Evolutionary conservation across 2,888 invertebrate species (phyloP), one percentile per base, ranked within the genome.

Genomic region (Pherbina coryleti): DNA sequence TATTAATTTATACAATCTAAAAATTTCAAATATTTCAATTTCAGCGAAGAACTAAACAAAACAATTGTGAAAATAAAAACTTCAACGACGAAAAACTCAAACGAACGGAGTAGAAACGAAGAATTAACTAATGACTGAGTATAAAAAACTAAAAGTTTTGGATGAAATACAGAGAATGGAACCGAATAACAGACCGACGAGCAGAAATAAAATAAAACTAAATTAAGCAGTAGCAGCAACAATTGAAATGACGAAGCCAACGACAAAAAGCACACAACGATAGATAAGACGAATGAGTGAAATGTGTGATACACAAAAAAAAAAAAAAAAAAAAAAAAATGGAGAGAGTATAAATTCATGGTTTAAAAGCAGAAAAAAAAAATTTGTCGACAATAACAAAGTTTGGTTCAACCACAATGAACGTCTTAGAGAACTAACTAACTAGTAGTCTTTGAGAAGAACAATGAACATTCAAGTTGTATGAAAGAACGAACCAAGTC

Each of bases 241-340:
- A 70, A 70, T 22, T 53, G 55, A 71, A 69, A 49, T 57, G 70
- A 51, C 49, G 70, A 62, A 71, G 37, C 70, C 49, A 70, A 70
- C 44, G 60, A 81, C 67, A 74, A 74, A 79, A 44, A 44, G 71
- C 74, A 78, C 70, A 76, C 9, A 60, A 60, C 28, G 60, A 25
- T 28, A 28, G 25, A 60, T 60, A 44, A 44, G 44, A 44, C 78
- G 81, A 81, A 80, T 80, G 82, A 82, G 81, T 82, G 77, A 79
- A 72, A 28, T 67, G 75, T 76, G 74, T 75, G 69, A 64, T 55
- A 73, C 37, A 69, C 55, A 37, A 8, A 37, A 8, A 37, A 37
- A 37, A 37, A 37, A 37, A 37, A 4, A 37, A 44, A 44, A 44
- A 44, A 44, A 11, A 44, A 2, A 4, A 44, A 11, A 44, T 44